phyloP scores from a whole-genome alignment of 2,888 invertebrate species.

The Panorpa germanica region DNA sequence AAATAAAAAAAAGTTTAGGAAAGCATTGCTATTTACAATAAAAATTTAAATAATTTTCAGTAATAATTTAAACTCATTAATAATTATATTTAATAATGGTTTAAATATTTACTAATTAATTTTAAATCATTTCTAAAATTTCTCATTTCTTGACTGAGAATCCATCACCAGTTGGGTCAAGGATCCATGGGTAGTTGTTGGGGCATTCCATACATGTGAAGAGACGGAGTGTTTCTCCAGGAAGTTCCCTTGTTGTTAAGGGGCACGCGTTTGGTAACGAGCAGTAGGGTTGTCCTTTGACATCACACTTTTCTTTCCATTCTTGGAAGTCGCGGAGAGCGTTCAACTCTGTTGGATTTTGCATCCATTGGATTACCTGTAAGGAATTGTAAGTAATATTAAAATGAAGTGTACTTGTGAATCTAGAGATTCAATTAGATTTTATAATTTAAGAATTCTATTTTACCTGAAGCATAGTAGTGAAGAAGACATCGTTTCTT shows the following conservation, averaged over 20 bases:
- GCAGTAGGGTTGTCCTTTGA: conserved; percentile 85
- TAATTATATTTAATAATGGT: too few species aligned
- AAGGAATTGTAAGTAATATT: too few species aligned
- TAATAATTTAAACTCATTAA: too few species aligned
- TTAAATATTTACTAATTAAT: too few species aligned
- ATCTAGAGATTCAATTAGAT: too few species aligned
- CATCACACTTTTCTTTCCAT: conserved; percentile 91
- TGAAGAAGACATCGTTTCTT: conserved; percentile 82
- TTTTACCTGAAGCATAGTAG: conserved; percentile 73
- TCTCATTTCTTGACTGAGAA: conserved; percentile 64
- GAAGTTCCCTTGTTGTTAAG: conserved; percentile 72
- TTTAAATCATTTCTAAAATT: conserved; percentile 28
- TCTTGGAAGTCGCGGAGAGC: conserved; percentile 79
- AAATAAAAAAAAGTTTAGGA: too few species aligned
- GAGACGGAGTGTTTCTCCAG: conserved; percentile 77
- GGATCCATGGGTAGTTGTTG: conserved; percentile 86
- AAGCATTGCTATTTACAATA: too few species aligned
- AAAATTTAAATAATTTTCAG: too few species aligned
- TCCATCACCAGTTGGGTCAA: conserved; percentile 88
- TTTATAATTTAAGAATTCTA: too few species aligned
- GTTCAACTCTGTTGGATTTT: conserved; percentile 76
- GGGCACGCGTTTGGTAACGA: conserved; percentile 84
- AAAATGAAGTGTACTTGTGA: too few species aligned
- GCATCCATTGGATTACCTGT: conserved; percentile 94
- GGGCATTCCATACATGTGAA: conserved; percentile 95